phyloP scores from a whole-genome alignment of 2,113 vertebrate species.

The Oxyruncus cristatus region DNA sequence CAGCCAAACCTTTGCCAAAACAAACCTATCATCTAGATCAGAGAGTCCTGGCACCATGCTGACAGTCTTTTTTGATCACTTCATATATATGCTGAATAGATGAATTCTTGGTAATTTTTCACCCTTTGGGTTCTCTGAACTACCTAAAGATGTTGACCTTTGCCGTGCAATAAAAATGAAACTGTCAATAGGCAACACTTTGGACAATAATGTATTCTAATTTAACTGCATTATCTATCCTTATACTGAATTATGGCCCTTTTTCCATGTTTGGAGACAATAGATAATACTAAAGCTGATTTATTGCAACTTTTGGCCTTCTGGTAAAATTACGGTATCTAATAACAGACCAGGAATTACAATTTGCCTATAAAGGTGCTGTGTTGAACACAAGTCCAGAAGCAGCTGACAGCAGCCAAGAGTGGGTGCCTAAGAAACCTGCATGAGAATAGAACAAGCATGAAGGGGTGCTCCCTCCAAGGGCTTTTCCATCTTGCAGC shows the following conservation, averaged over 20 bases:
- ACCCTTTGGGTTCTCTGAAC: background rate
- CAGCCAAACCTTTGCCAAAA: background rate
- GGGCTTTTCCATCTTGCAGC: background rate
- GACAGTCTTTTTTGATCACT: background rate
- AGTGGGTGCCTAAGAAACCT: background rate
- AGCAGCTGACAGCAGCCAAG: background rate
- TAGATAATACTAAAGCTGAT: background rate
- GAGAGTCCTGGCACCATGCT: background rate
- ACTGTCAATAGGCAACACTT: background rate
- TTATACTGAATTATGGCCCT: background rate
- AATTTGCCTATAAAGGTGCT: background rate
- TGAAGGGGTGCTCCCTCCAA: background rate
- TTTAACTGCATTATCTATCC: background rate
- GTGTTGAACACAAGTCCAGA: background rate
- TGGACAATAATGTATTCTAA: background rate
- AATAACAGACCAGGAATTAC: background rate
- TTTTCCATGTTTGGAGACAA: background rate
- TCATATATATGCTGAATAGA: background rate
- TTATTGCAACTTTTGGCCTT: background rate
- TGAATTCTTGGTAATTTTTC: background rate
- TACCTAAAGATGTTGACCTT: conserved; percentile 11
- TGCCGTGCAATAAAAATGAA: conserved; percentile 6
- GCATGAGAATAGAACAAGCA: background rate
- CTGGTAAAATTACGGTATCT: background rate
- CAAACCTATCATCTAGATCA: background rate